A percentile compares a stretch with the other conserved stretches of the same genome.
phyloP scores from a whole-genome alignment of 2,113 vertebrate genomes.

The Dissostichus mawsoni region DNA sequence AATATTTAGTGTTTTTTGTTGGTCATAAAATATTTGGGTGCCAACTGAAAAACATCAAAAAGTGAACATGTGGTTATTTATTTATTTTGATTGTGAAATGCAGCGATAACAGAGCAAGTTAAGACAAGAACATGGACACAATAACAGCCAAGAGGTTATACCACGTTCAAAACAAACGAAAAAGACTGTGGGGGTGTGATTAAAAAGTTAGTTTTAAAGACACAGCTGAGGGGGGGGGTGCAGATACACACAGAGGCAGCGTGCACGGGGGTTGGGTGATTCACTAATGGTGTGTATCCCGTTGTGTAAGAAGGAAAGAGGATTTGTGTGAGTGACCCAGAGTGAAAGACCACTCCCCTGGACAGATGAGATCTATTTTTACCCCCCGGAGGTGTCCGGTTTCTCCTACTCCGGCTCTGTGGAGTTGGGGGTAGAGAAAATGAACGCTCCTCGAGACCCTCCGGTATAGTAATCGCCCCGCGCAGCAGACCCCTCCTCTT shows the following conservation, averaged over 20 bases:
- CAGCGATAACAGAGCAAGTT: too few relatives aligned
- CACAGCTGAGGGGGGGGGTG: neutral
- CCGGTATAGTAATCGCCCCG: conserved; percentile 33
- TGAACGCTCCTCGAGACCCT: conserved; percentile 46
- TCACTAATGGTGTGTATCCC: neutral
- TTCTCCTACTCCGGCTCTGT: conserved; percentile 57
- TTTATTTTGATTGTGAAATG: too few relatives aligned
- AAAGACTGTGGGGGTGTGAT: too few relatives aligned
- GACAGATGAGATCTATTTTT: conserved; percentile 86
- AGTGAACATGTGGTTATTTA: too few relatives aligned
- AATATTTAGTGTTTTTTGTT: too few relatives aligned
- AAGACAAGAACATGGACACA: too few relatives aligned
- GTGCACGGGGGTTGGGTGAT: neutral
- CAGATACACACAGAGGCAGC: neutral
- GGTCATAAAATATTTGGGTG: too few relatives aligned
- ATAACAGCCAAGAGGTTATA: too few relatives aligned
- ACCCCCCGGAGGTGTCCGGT: conserved; percentile 76
- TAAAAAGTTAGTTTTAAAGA: neutral
- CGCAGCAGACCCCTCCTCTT: neutral
- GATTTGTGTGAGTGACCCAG: neutral
- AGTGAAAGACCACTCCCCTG: conserved; percentile 42
- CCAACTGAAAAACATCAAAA: too few relatives aligned
- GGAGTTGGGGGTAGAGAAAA: conserved; percentile 17
- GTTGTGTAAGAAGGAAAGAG: too few relatives aligned
- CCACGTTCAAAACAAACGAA: too few relatives aligned